Evolutionary conservation across 2,888 invertebrate genomes (phyloP), one percentile per base, ranked within the genome.

Genomic region (Gastracanthus pulcherrimus): DNA sequence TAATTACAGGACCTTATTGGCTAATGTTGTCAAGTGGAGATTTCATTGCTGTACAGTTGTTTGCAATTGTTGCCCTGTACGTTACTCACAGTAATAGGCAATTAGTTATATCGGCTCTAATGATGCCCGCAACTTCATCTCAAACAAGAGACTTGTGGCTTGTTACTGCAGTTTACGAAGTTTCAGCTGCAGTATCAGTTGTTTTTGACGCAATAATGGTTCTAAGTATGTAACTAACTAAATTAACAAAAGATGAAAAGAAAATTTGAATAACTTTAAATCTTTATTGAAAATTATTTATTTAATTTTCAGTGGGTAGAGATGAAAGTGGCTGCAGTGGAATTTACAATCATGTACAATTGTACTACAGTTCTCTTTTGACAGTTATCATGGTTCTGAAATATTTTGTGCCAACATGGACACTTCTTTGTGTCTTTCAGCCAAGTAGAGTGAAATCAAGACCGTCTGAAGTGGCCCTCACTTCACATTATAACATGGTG

Each of bases 81-180:
- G 92, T 93, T 31, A 92, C 92, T 36, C 88, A 89, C 64, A 87
- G 86, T 71, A 88, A 85, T 64, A 87, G 87, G 74, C 86, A 85
- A 26, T 84, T 87, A 34, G 86, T 86, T 26, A 86, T 87, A 72
- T 88, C 88, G 34, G 86, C 86, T 38, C 66, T 88, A 55, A 88
- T 89, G 86, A 82, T 88, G 76, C 87, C 89, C 55, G 85, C 87
- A 5, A 83, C 86, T 72, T 87, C 88, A 36, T 92, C 92, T 51
- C 92, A 93, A 84, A 92, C 92, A 70, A 87, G 92, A 84, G 92
- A 93, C 84, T 89, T 93, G 23, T 93, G 93, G 93, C 92, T 92
- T 83, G 90, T 93, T 60, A 91, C 92, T 34, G 88, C 91, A 67
- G 92, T 92, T n/a, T 92, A 92, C 86, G 92, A 93, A 86, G 85